Evolutionary conservation across 2,113 vertebrate genomes (phyloP), one percentile per base, ranked within the genome.

Genomic region (Gracilinanus agilis): DNA sequence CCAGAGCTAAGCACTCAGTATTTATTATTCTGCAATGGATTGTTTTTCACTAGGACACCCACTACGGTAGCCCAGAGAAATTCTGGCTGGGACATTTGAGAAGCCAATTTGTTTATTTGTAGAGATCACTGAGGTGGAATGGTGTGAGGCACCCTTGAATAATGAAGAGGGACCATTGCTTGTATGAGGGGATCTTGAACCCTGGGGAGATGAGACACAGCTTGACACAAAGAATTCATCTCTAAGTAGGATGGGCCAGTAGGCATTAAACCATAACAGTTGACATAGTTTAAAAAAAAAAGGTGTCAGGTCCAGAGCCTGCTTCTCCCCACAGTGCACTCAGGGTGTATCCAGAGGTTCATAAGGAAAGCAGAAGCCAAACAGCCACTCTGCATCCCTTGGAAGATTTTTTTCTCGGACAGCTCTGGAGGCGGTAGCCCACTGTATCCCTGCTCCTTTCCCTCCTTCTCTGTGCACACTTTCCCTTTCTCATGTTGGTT

Each of bases 1-100:
- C 89, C 27, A 94, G 34, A 90, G 44, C 55, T 94, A 96, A 96
- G 90, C 53, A 90, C 44, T 94, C 23, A 34, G 2, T 93, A 61
- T 94, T 96, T 92, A 53, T 92, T 91, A 91, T 94, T 88, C 27
- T 21, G 61, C 40, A 55, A 0, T 3, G 90, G 21, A 88, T 95
- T 92, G 44, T 90, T 55, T 95, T 90, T 67, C 55, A 56, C 19
- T 16, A 83, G 29, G 40, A 89, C 83, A 23, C 13, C 93, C 67
- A 29, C 34, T 27, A 94, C 23, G 88, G 7, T 95, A 90, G 12
- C 90, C 13, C 24, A 92, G 93, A 89, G 90, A 53, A 91, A 44
- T 53, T 56, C 67, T 83, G 16, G 10, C 10, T 95, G 91, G 94
- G 93, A 24, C 91, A 93, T 89, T 95, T 91, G 40, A 9, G 27